These are phyloP conservation scores for Cinara cedri DNA, from an alignment of 2,888 invertebrate species.

Conservation along the genomic window DNA sequence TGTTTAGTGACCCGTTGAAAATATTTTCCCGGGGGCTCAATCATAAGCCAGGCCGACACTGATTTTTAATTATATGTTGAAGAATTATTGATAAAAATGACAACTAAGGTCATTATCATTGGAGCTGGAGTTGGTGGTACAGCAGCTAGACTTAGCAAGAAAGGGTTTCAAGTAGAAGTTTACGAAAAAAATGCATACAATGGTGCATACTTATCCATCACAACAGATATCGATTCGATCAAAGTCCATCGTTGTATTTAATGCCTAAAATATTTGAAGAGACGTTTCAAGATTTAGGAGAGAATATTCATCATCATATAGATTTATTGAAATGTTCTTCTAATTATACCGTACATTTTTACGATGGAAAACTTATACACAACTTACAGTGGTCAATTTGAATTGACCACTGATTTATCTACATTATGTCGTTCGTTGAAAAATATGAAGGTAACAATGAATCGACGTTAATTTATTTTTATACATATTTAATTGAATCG, in stretches of 20 bases:
- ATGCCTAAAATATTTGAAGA: slow-evolving; percentile 38
- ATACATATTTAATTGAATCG: neutral
- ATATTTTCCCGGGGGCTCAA: too few species aligned
- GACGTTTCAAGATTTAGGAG: slow-evolving; percentile 29
- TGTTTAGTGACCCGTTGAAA: too few species aligned
- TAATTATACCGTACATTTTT: slow-evolving; percentile 14
- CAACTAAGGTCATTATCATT: slow-evolving; percentile 24
- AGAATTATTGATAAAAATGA: slow-evolving; percentile 16
- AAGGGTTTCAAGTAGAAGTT: slow-evolving; percentile 39
- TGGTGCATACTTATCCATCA: slow-evolving; percentile 34
- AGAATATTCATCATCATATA: slow-evolving; percentile 5
- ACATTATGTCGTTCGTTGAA: slow-evolving; percentile 7
- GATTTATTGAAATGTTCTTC: slow-evolving; percentile 3
- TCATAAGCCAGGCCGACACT: too few species aligned
- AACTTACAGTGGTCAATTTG: too few species aligned
- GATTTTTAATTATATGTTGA: too few species aligned
- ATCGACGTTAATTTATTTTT: neutral
- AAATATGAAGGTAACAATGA: slow-evolving; percentile 8
- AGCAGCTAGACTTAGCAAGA: slow-evolving; percentile 38
- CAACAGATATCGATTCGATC: slow-evolving; percentile 37
- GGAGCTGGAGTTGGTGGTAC: slow-evolving; percentile 36
- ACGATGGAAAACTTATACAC: slow-evolving; percentile 8
- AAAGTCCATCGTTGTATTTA: slow-evolving; percentile 25
- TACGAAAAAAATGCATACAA: slow-evolving; percentile 43
- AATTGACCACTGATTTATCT: too few species aligned